These are phyloP conservation scores for Morphnarchus princeps DNA, from an alignment of 2,113 vertebrate genomes.

Conservation along the genomic window DNA sequence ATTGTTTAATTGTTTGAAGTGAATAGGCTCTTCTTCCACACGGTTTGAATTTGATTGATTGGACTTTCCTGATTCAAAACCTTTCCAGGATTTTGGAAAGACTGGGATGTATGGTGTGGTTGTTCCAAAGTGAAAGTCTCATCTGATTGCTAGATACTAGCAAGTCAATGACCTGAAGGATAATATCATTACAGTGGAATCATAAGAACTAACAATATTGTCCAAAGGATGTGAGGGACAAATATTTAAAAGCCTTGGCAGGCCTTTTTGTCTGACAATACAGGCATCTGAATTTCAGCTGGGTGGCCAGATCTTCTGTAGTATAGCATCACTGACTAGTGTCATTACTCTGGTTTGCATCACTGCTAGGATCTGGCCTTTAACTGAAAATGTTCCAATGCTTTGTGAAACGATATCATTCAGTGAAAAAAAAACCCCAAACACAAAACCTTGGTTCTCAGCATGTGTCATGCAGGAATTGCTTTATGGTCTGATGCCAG, in stretches of 20 bases:
- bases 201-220: background rate
- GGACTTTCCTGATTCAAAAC: background rate
- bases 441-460: background rate
- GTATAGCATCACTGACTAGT: background rate
- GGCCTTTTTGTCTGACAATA: background rate
- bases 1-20: background rate
- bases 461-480: background rate
- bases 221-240: background rate
- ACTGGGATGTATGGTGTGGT: background rate
- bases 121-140: background rate
- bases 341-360: background rate
- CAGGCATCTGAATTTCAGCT: background rate
- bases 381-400: background rate
- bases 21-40: background rate
- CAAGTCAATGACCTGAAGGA: background rate
- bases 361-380: background rate
- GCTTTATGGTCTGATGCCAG: background rate
- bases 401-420: background rate
- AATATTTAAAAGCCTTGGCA: background rate
- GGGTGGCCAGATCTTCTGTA: background rate
- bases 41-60: background rate
- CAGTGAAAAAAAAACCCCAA: background rate
- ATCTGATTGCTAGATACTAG: background rate
- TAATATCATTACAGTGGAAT: background rate
- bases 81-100: background rate